phyloP scores from a whole-genome alignment of 2,113 vertebrate species.

The Macrotis lagotis region DNA sequence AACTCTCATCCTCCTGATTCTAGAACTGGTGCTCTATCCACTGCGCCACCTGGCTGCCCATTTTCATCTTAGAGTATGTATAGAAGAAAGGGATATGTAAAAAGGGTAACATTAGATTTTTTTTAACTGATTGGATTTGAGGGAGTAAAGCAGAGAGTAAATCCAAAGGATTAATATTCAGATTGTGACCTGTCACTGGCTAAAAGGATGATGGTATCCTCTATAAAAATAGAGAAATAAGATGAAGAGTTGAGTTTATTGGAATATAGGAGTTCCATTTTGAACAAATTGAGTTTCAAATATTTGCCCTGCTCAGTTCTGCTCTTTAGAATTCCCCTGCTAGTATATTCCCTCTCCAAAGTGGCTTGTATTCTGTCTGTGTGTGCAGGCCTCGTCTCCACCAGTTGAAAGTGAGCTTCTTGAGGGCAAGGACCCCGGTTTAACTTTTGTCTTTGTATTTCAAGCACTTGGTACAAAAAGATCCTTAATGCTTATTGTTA shows the following conservation, averaged over 20 bases:
- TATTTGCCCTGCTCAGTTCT: background rate
- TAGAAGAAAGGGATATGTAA: background rate
- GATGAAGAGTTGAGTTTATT: background rate
- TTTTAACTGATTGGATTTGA: background rate
- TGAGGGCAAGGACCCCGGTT: background rate
- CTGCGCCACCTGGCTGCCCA: too few relatives aligned
- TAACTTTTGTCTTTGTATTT: background rate
- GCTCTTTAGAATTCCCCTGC: background rate
- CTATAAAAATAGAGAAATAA: background rate
- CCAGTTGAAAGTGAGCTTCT: background rate
- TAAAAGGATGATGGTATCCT: background rate
- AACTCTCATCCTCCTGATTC: too few relatives aligned
- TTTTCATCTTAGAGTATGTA: too few relatives aligned
- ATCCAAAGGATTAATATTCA: background rate
- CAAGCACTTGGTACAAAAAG: background rate
- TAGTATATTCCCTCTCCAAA: background rate
- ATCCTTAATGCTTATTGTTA: background rate
- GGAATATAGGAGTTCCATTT: background rate
- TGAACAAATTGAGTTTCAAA: background rate
- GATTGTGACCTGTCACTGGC: background rate
- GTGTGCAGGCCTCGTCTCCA: too few relatives aligned
- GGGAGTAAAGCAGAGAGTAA: background rate
- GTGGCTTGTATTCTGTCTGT: background rate
- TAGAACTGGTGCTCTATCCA: too few relatives aligned
- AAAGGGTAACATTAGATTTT: background rate